A percentile compares a stretch with the other conserved stretches of the same genome.
Evolutionary conservation across 2,888 invertebrate genomes (phyloP).

Genomic region (Zhuqinia jingwanae): DNA sequence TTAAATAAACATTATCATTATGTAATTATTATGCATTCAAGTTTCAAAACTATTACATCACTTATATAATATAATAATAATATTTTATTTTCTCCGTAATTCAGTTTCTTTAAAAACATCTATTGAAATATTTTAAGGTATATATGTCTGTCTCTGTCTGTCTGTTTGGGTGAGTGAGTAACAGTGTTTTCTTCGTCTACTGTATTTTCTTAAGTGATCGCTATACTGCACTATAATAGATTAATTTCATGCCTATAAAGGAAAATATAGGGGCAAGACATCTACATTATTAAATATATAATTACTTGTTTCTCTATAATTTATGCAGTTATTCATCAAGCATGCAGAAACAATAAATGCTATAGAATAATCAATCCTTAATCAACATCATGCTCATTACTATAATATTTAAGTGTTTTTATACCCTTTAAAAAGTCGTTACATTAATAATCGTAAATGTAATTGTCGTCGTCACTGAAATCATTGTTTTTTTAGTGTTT

Average conservation of each 20-base stretch:
- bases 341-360: too few species aligned
- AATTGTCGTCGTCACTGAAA: slow-evolving; percentile 30
- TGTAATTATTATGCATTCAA: slow-evolving; percentile 30
- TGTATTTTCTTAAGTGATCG: not conserved
- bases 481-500: slow-evolving; percentile 24
- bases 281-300: not conserved
- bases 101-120: slow-evolving; percentile 12
- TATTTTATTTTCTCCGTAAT: slow-evolving; percentile 9
- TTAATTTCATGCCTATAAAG: slow-evolving; percentile 10
- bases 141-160: slow-evolving; percentile 19
- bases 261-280: slow-evolving; percentile 18
- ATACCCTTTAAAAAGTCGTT: not conserved
- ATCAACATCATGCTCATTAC: not conserved
- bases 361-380: not conserved
- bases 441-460: slow-evolving; percentile 6
- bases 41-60: slow-evolving; percentile 22
- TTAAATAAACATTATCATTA: too few species aligned
- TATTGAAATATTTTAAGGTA: slow-evolving; percentile 31
- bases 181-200: slow-evolving; percentile 21
- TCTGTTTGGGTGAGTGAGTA: slow-evolving; percentile 21
- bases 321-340: too few species aligned
- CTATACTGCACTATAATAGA: not conserved
- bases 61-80: slow-evolving; percentile 10
- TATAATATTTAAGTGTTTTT: not conserved
- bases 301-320: not conserved